Percentiles rank a stretch among this genome's conserved stretches.
Conservation (phyloP, 2,888 invertebrate species). For the Nomada fucata region DNA sequence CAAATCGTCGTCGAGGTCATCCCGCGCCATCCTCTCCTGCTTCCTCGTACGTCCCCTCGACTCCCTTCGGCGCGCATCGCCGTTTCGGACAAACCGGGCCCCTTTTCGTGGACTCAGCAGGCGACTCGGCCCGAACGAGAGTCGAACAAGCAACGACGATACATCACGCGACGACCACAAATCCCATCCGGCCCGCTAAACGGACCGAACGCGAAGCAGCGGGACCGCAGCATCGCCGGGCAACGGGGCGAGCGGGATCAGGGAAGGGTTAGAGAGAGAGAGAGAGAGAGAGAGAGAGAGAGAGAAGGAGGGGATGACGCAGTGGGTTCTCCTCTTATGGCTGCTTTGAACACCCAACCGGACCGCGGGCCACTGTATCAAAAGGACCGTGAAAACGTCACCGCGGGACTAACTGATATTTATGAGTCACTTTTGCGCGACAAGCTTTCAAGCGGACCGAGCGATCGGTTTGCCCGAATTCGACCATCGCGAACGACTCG, state of each 20-base stretch:
- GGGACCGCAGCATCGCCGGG: slow-evolving; percentile 30
- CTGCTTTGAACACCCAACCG: slow-evolving; percentile 59
- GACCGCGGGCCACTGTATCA: slow-evolving; percentile 63
- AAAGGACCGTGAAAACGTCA: slow-evolving; percentile 61
- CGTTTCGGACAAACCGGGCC: slow-evolving; percentile 56
- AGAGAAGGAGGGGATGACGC: slow-evolving; percentile 35
- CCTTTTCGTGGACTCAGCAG: slow-evolving; percentile 74
- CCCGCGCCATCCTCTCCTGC: slow-evolving; percentile 3
- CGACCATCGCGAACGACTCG: background rate
- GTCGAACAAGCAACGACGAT: slow-evolving; percentile 77
- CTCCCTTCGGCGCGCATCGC: slow-evolving; percentile 26
- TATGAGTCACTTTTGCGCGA: slow-evolving; percentile 66
- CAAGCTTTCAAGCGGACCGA: slow-evolving; percentile 25
- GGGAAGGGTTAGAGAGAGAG: background rate
- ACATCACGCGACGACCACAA: slow-evolving; percentile 80
- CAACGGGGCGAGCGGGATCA: too few relatives aligned
- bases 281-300: background rate
- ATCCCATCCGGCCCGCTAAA: slow-evolving; percentile 71
- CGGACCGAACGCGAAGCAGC: slow-evolving; percentile 56
- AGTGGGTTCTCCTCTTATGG: slow-evolving; percentile 39
- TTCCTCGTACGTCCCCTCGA: slow-evolving; percentile 16
- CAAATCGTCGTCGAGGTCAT: slow-evolving; percentile 55
- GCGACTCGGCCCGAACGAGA: slow-evolving; percentile 65
- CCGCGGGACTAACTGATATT: slow-evolving; percentile 67
- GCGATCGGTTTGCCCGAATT: slow-evolving; percentile 33